A percentile compares a stretch with the other conserved stretches of the same genome.
Conservation (phyloP, 2,113 vertebrate genomes). For the Periophthalmodon schlosseri region DNA sequence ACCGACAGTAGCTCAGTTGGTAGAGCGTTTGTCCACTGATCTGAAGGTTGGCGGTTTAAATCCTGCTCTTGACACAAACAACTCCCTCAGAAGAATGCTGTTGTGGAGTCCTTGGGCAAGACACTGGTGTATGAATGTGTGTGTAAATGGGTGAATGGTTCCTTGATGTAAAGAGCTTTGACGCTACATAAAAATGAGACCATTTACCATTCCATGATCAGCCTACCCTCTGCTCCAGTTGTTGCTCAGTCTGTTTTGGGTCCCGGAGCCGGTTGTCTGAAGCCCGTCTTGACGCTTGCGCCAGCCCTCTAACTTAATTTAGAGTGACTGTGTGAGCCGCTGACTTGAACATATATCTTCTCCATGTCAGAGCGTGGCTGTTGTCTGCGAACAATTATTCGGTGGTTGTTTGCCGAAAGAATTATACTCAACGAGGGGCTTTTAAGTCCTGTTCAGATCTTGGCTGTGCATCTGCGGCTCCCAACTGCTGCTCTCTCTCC, state of each 20-base stretch:
- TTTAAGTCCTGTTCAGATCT: constrained; percentile 29
- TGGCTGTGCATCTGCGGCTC: constrained; percentile 37
- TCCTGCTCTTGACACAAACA: too few relatives aligned
- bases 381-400: constrained; percentile 32
- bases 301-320: background rate
- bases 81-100: too few relatives aligned
- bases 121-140: too few relatives aligned
- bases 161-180: too few relatives aligned
- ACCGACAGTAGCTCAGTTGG: too few relatives aligned
- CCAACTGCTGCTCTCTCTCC: constrained; percentile 48
- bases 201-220: too few relatives aligned
- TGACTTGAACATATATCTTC: background rate
- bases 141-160: too few relatives aligned
- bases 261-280: background rate
- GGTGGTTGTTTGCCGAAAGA: constrained; percentile 18
- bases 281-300: background rate
- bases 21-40: too few relatives aligned
- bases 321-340: background rate
- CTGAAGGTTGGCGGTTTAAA: too few relatives aligned
- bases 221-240: too few relatives aligned
- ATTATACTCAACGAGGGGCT: constrained; percentile 18
- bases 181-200: too few relatives aligned
- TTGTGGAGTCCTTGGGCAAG: too few relatives aligned
- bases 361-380: constrained; percentile 4
- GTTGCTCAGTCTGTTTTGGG: background rate